Percentiles rank a stretch among this genome's conserved stretches.
These are phyloP conservation scores for Dryobates pubescens DNA, from an alignment of 2,797 vertebrate species.

Conservation along the genomic window DNA sequence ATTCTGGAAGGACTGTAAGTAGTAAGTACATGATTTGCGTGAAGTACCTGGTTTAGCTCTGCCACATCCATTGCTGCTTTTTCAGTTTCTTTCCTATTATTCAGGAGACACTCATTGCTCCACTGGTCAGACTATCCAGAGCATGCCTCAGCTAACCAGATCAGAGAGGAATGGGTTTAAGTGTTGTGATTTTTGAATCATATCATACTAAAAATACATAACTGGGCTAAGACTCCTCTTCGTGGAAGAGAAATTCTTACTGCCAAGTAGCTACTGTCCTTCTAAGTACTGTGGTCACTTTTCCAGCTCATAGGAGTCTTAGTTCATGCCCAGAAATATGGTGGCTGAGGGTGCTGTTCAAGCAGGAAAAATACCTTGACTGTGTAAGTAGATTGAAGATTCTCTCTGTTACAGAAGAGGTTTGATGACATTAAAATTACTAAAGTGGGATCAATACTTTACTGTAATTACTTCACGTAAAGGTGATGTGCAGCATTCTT, in stretches of 20 bases:
- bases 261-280: neutral
- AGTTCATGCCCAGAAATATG: neutral
- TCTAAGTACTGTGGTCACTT: neutral
- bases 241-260: neutral
- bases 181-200: neutral
- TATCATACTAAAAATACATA: neutral
- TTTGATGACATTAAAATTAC: neutral
- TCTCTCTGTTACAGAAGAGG: neutral
- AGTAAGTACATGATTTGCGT: neutral
- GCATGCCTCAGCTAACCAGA: neutral
- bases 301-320: neutral
- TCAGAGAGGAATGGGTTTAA: neutral
- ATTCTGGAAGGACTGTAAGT: neutral
- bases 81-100: neutral
- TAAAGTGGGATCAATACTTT: neutral
- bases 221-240: neutral
- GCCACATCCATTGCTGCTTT: neutral
- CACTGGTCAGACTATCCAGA: neutral
- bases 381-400: neutral
- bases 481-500: neutral
- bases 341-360: neutral
- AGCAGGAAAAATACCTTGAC: neutral
- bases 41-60: neutral
- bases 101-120: neutral
- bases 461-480: neutral